Evolutionary conservation across 2,888 invertebrate genomes (phyloP).

Genomic region (Embidobia sp.): DNA sequence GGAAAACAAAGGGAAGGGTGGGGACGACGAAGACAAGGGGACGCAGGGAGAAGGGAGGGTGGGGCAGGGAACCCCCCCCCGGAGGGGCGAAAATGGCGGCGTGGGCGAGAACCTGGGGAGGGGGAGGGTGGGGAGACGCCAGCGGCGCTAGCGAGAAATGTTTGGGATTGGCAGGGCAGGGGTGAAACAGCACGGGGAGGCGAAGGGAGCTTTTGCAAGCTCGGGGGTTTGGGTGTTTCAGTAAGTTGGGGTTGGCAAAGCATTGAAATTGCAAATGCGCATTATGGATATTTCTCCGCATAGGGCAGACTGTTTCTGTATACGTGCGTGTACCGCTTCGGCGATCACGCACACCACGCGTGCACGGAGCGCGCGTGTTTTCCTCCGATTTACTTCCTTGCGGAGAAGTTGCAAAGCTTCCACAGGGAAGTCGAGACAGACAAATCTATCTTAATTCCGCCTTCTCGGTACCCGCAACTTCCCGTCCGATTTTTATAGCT

Average conservation of each 20-base stretch:
- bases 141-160: conserved; percentile 63
- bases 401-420: conserved; percentile 25
- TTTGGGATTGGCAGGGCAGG: conserved; percentile 63
- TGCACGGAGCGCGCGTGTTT: conserved; percentile 13
- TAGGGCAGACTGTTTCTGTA: conserved; percentile 75
- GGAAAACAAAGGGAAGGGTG: no score
- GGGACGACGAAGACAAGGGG: no score
- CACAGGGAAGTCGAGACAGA: conserved; percentile 24
- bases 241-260: conserved; percentile 76
- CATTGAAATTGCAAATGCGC: conserved; percentile 82
- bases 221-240: conserved; percentile 70
- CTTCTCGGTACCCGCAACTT: background rate
- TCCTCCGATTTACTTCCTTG: conserved; percentile 1
- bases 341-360: conserved; percentile 58
- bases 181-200: conserved; percentile 43
- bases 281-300: conserved; percentile 81
- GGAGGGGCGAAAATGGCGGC: conserved; percentile 1
- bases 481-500: conserved; percentile 35
- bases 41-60: no score
- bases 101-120: conserved; percentile 6
- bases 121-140: conserved; percentile 25
- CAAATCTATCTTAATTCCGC: conserved; percentile 49
- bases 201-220: conserved; percentile 37
- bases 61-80: no score
- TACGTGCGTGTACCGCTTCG: conserved; percentile 59